Percentiles rank a stretch among this genome's conserved stretches.
phyloP scores from a whole-genome alignment of 2,888 invertebrate genomes.

The Acleris emargana region DNA sequence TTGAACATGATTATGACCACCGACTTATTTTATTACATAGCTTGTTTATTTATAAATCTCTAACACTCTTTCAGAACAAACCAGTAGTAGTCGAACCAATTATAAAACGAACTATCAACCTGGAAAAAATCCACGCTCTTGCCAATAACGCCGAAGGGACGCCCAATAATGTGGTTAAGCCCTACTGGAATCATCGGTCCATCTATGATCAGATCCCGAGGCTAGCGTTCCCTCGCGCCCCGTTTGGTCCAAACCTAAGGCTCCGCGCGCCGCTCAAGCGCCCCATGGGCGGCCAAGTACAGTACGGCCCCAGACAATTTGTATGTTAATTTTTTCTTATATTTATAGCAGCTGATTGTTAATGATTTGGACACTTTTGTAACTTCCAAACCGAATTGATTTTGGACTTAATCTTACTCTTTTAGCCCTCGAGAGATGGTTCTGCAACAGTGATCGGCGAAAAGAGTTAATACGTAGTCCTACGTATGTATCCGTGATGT shows the following conservation, averaged over 20 bases:
- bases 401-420: too few relatives aligned
- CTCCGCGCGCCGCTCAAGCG: constrained; percentile 15
- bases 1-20: background rate
- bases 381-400: too few relatives aligned
- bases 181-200: background rate
- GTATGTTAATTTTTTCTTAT: constrained; percentile 48
- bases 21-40: background rate
- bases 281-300: constrained; percentile 41
- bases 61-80: constrained; percentile 41
- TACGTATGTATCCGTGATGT: too few relatives aligned
- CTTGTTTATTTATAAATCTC: background rate
- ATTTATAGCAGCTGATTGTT: background rate
- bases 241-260: background rate
- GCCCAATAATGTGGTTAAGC: background rate
- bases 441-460: too few relatives aligned
- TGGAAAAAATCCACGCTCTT: constrained; percentile 29
- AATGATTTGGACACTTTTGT: too few relatives aligned
- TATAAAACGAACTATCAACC: constrained; percentile 49
- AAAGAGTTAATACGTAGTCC: too few relatives aligned
- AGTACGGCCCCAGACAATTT: constrained; percentile 41
- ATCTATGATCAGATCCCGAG: constrained; percentile 15
- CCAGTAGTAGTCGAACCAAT: constrained; percentile 40
- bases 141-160: background rate
- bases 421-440: too few relatives aligned
- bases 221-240: background rate